Evolutionary conservation across 2,888 invertebrate genomes (phyloP).

Genomic region (Oligia fasciuncula): DNA sequence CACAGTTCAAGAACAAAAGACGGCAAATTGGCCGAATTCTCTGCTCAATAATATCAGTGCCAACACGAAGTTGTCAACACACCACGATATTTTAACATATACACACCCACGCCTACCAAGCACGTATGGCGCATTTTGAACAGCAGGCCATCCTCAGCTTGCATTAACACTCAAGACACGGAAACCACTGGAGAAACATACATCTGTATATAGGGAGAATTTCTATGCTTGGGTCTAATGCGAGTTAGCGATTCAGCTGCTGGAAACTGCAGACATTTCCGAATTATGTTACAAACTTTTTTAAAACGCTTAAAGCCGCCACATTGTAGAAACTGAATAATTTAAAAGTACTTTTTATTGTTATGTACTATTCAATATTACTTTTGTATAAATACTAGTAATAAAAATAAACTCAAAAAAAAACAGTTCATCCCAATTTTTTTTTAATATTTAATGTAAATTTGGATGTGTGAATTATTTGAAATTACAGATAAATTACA

Average conservation of each 20-base stretch:
- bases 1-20: background rate
- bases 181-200: slow-evolving; percentile 26
- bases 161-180: slow-evolving; percentile 57
- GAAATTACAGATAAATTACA: background rate
- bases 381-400: background rate
- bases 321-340: background rate
- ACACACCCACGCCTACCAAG: slow-evolving; percentile 66
- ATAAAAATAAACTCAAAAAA: background rate
- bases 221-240: slow-evolving; percentile 64
- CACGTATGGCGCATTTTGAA: slow-evolving; percentile 72
- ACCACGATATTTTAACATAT: slow-evolving; percentile 56
- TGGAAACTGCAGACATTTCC: slow-evolving; percentile 9
- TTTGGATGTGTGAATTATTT: background rate
- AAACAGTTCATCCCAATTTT: no score
- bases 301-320: slow-evolving; percentile 4
- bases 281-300: background rate
- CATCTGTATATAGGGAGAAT: slow-evolving; percentile 48
- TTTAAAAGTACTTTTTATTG: background rate
- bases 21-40: background rate
- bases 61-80: slow-evolving; percentile 25
- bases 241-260: slow-evolving; percentile 40
- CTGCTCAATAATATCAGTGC: background rate
- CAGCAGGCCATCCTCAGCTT: slow-evolving; percentile 71
- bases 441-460: background rate
- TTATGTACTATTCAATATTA: background rate